Evolutionary conservation across 2,113 vertebrate species (phyloP).

Genomic region (Mus spicilegus): DNA sequence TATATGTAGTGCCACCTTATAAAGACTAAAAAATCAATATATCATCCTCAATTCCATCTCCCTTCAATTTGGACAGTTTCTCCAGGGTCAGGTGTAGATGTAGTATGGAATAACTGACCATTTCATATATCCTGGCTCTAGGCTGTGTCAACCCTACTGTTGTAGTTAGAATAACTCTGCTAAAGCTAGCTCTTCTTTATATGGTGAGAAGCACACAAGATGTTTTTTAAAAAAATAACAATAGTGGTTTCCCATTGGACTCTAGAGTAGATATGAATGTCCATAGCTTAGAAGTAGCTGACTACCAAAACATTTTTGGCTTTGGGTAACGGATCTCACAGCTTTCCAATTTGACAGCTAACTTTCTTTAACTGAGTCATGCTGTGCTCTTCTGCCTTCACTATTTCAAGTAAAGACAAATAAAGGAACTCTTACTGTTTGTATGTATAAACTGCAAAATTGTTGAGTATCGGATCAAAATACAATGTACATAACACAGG

Average conservation of each 20-base stretch:
- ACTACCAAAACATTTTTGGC: background rate
- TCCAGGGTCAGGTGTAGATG: background rate
- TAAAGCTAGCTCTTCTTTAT: background rate
- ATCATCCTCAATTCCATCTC: background rate
- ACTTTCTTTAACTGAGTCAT: background rate
- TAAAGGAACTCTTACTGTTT: background rate
- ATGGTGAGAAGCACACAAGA: background rate
- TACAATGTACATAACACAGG: background rate
- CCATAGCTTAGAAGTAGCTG: background rate
- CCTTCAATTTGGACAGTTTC: background rate
- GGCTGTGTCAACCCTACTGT: background rate
- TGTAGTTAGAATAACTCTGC: background rate
- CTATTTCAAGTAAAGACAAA: background rate
- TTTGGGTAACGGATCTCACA: background rate
- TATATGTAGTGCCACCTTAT: background rate
- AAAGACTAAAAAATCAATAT: background rate
- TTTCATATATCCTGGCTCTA: fast-evolving
- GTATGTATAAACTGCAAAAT: background rate
- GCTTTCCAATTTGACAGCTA: background rate
- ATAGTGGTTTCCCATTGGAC: background rate
- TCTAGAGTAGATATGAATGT: background rate
- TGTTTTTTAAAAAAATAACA: background rate
- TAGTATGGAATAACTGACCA: background rate
- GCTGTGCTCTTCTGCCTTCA: background rate
- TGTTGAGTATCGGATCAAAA: background rate